phyloP scores from a whole-genome alignment of 2,888 invertebrate species.

The Actias luna region DNA sequence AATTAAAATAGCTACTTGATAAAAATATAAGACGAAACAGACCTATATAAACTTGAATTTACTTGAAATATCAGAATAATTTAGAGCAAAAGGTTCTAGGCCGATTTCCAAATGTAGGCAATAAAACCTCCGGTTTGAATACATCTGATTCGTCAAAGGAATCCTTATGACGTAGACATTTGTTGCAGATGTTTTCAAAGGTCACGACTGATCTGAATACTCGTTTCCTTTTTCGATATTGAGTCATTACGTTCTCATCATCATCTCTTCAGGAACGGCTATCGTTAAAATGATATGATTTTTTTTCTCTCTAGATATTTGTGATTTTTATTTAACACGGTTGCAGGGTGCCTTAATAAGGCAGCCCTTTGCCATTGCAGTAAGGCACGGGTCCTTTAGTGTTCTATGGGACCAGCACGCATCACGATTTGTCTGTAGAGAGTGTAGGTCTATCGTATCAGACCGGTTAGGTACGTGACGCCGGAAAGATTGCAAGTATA shows the following conservation, averaged over 20 bases:
- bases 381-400: too few species aligned
- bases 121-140: slow-evolving; percentile 14
- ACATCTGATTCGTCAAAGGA: slow-evolving; percentile 31
- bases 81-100: background rate
- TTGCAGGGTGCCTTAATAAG: background rate
- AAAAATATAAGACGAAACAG: background rate
- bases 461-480: too few species aligned
- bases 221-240: slow-evolving; percentile 21
- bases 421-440: too few species aligned
- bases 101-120: slow-evolving; percentile 1
- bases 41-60: background rate
- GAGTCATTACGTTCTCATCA: slow-evolving; percentile 21
- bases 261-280: slow-evolving; percentile 7
- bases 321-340: background rate
- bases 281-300: background rate
- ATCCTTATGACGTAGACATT: slow-evolving; percentile 56
- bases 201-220: slow-evolving; percentile 24
- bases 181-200: slow-evolving; percentile 48
- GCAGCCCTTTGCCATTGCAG: too few species aligned
- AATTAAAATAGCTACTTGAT: too few species aligned
- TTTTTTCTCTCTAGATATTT: background rate
- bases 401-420: too few species aligned
- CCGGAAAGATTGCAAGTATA: too few species aligned
- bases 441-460: too few species aligned
- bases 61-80: background rate